Evolutionary conservation across 2,113 vertebrate species (phyloP), one percentile per base, ranked within the genome.

Genomic region (Opisthocomus hoazin): DNA sequence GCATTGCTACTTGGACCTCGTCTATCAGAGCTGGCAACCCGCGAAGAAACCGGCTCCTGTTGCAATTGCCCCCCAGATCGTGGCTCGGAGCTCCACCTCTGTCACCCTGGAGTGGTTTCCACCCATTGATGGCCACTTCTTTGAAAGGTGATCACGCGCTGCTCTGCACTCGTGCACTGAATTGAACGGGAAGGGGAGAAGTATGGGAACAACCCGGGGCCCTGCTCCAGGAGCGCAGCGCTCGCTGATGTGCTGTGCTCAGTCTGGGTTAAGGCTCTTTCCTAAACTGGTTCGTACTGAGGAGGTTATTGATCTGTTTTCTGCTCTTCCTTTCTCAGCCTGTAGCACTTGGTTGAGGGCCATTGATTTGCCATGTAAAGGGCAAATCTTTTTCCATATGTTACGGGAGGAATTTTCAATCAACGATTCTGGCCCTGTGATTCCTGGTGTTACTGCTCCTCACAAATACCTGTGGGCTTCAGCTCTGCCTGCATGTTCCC

Each of bases 1-100:
- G 99, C 99, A 99, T 96, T 99, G 99, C 96, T 99, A 99, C 98
- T 95, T 99, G 98, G 99, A 99, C 94, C 98, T 99, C 5, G 98
- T 99, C 70, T 99, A 99, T 96, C 99, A 99, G 97, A 98, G 98
- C 91, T 99, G 99, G 99, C 99, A 99, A 96, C 98, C 98, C 1
- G 90, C 87, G 51, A 98, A 98, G 96, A 99, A 98, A 94, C 99
- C 99, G 0, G 98, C 99, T 27, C 99, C 99, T 3, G 93, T 99
- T 5, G 98, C 99, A 1, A 98, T 99, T 23, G 97, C 99, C 3
- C 99, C 99, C 9, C 99, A 99, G 98, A 98, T 99, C 2, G 98
- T 99, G 71, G 98, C 98, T 95, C 99, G 99, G 91, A 98, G 97
- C 14, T 77, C 97, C 15, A 95, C 97, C 77, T 98, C 98, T 1